Base-by-base conservation (phyloP, 2,888 invertebrate genomes). In the Drosophila mayaguana region DNA sequence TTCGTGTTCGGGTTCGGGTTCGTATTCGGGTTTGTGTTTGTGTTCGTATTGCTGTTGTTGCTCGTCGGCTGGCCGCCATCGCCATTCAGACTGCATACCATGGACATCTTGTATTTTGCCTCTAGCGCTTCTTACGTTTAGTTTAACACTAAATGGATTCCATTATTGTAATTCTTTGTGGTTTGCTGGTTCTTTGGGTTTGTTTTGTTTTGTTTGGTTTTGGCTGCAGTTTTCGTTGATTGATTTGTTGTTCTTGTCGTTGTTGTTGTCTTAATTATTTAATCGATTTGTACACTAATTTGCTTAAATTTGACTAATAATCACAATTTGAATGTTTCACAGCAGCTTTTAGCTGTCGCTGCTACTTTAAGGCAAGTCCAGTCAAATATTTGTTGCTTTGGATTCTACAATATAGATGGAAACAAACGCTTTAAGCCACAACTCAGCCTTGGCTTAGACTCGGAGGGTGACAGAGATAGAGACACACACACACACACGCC, bases 71-170 rank as follows among this genome's bases (percentile, higher is more conserved):
- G 72, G 54, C 72, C 83, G 74, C 89, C 88, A 77, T 84, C 79
- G 59, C 78, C 70, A 53, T 75, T 88, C 36, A 89, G 75, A 71
- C 88, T 91, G 81, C 90, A 91, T 60, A 91, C 87, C 78, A 92
- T 80, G 34, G 91, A 91, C 91, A 91, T 91, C 45, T 14, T 45
- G 45, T 70, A 34, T 6, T n/a, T 54, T n/a, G 7, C 8, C 36
- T 20, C 34, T 34, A 5, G 50, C 20, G 34, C 36, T 54, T 56
- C n/a, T 42, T 38, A 12, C 12, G 34, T 59, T 50, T 20, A 6
- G 43, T 25, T 42, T 22, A 16, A n/a, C 62, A 61, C 55, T 55
- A 67, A 50, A 55, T 63, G 46, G 62, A 11, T 48, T 40, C 34
- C 66, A 59, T 64, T 51, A 36, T 57, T 51, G 9, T 53, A 20